phyloP scores from a whole-genome alignment of 2,888 invertebrate species.

The Cecidostiba fungosa region DNA sequence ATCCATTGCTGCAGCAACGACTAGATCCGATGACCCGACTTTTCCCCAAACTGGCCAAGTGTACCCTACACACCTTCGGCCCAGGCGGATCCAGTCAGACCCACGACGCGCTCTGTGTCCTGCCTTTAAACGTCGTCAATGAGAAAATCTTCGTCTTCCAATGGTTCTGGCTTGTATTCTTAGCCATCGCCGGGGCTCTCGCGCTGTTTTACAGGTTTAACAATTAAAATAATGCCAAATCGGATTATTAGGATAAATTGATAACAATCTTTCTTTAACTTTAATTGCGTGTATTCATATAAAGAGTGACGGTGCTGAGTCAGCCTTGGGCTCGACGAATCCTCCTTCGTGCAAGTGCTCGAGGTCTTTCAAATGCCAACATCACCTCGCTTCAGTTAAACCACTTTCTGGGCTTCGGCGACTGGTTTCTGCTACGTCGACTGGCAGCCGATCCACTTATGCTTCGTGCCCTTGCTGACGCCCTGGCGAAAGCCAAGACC shows the following conservation, averaged over 20 bases:
- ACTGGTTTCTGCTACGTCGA: slow-evolving; percentile 90
- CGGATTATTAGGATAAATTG: slow-evolving; percentile 24
- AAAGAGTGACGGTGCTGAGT: slow-evolving; percentile 81
- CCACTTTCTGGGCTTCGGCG: slow-evolving; percentile 84
- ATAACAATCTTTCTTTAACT: background rate
- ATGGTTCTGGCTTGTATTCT: slow-evolving; percentile 97
- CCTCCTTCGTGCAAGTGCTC: slow-evolving; percentile 84
- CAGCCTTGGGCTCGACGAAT: slow-evolving; percentile 83
- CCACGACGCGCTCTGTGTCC: slow-evolving; percentile 92
- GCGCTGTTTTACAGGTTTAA: slow-evolving; percentile 85
- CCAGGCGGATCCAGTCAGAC: slow-evolving; percentile 83
- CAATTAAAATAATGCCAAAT: background rate
- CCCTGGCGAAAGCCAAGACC: background rate
- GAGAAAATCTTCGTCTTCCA: slow-evolving; percentile 97
- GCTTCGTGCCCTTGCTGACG: slow-evolving; percentile 82
- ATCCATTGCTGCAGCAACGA: slow-evolving; percentile 76
- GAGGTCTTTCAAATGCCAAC: slow-evolving; percentile 80
- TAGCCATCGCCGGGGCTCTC: slow-evolving; percentile 85
- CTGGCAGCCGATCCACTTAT: slow-evolving; percentile 87
- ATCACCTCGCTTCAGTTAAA: slow-evolving; percentile 82
- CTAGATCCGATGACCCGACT: slow-evolving; percentile 86
- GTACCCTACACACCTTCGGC: slow-evolving; percentile 83
- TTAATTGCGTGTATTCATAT: background rate
- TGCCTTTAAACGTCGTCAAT: slow-evolving; percentile 96
- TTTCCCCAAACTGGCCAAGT: slow-evolving; percentile 87